Base-by-base conservation (phyloP, 2,888 invertebrate genomes). In the Strigamia transsilvanica region DNA sequence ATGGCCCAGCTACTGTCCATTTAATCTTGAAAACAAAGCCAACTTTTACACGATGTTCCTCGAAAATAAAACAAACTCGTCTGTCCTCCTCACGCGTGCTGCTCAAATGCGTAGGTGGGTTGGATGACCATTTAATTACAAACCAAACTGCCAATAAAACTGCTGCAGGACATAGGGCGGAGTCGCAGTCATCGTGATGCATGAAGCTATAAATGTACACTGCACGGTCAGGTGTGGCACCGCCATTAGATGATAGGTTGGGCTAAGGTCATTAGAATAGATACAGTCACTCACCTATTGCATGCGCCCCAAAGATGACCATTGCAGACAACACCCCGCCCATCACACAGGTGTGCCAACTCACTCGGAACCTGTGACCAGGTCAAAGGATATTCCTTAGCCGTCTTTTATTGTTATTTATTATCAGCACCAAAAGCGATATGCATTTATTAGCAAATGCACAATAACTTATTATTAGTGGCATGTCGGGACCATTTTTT, bases 141-240 rank as follows among this genome's bases (percentile, higher is more conserved):
- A 18, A 9, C 18, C 21, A n/a, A 23, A 4, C 61, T 61, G 61
- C 61, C 61, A 61, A 61, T 61, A 61, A 61, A 61, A 61, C 12
- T 61, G 61, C 61, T 61, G 18, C 21, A 61, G 61, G 61, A 61
- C 61, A 61, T 61, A 23, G 61, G 61, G 61, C 61, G 61, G 61
- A 61, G 18, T 23, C 18, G 61, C 61, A 61, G 61, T 61, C 61
- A 61, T 21, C 61, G 23, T 61, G 61, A 61, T 61, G 61, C 61
- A 61, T 61, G 18, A 21, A 61, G 61, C 61, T 61, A 61, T 61
- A 61, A 61, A 61, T 61, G 61, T 21, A 61, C 61, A 61, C 21
- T 61, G 61, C 61, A 61, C 61, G 61, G 61, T 61, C 61, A 61
- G 61, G 61, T 61, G 61, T 61, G 61, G 61, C 61, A 61, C 61